Evolutionary conservation across 2,113 vertebrate species (phyloP), one percentile per base, ranked within the genome.

Genomic region (Dissostichus mawsoni): DNA sequence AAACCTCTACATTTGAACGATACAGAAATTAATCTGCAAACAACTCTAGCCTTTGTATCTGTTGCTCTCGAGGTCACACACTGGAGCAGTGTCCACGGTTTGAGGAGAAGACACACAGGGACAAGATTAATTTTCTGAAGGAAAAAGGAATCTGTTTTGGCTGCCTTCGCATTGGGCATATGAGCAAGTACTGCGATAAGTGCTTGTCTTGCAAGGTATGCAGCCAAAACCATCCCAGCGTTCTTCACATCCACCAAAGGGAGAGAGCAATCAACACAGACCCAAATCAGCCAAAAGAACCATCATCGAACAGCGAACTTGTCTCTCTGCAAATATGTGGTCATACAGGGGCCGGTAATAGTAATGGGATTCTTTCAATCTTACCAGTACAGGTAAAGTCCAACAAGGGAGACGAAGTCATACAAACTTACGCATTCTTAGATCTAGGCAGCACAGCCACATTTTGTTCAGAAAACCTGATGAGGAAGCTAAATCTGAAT

Each of bases 81-180:
- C 13, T 80, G n/a, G 51, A 80, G 20, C n/a, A 17, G 36, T 75
- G 66, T 33, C 36, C 65, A 11, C 44, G 8, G 23, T 14, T 76
- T 36, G 36, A 66, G 16, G 2, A 69, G 5, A 80, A 53, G 53
- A 29, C 67, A 29, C 71, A 71, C 9, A 33, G 25, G 16, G 44
- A 80, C 1, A 75, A 52, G 14, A 47, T 58, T 0, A 36, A 29
- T 17, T 64, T 66, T 59, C 16, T 71, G 0, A 80, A 66, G 23
- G 58, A 18, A 61, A 55, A 23, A 5, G 29, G 16, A 10, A 14
- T 36, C 6, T 61, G 14, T 16, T 61, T 61, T 41, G 33, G 17
- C 33, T 61, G 33, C 23, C 25, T 29, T 29, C 5, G 14, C 8
- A 36, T 16, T 1, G 14, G 25, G 3, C 29, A 29, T 7, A 25